A percentile compares a stretch with the other conserved stretches of the same genome.
phyloP scores from a whole-genome alignment of 2,888 invertebrate species.

The Anodontia alba region DNA sequence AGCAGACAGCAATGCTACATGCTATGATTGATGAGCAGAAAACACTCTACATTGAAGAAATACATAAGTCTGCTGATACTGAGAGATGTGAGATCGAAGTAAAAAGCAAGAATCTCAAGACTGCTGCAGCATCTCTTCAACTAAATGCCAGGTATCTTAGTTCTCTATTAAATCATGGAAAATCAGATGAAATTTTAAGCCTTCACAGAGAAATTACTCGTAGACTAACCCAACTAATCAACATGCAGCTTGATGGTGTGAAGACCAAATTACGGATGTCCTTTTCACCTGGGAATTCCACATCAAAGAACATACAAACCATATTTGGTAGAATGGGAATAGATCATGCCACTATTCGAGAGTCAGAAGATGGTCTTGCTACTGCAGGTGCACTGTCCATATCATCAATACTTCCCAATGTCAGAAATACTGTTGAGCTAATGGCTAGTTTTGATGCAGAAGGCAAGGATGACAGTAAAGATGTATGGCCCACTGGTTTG shows the following conservation, averaged over 20 bases:
- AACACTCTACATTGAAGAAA: constrained; percentile 47
- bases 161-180: constrained; percentile 69
- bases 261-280: constrained; percentile 62
- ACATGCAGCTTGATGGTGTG: constrained; percentile 71
- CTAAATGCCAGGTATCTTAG: constrained; percentile 66
- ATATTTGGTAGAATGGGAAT: constrained; percentile 74
- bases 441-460: constrained; percentile 67
- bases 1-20: constrained; percentile 74
- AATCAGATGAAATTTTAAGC: constrained; percentile 73
- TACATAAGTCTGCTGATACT: constrained; percentile 58
- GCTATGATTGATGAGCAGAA: constrained; percentile 73
- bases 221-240: constrained; percentile 72
- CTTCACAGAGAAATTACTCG: constrained; percentile 67
- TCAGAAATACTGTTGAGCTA: constrained; percentile 60
- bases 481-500: constrained; percentile 81
- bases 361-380: constrained; percentile 55
- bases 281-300: constrained; percentile 70
- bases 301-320: constrained; percentile 64
- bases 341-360: constrained; percentile 59
- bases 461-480: constrained; percentile 68
- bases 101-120: constrained; percentile 63
- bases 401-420: constrained; percentile 67
- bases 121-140: constrained; percentile 62
- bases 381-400: constrained; percentile 55
- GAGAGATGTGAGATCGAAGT: constrained; percentile 61